Base-by-base conservation (phyloP, 1,140 invertebrate species). In the Nebria ingens region DNA sequence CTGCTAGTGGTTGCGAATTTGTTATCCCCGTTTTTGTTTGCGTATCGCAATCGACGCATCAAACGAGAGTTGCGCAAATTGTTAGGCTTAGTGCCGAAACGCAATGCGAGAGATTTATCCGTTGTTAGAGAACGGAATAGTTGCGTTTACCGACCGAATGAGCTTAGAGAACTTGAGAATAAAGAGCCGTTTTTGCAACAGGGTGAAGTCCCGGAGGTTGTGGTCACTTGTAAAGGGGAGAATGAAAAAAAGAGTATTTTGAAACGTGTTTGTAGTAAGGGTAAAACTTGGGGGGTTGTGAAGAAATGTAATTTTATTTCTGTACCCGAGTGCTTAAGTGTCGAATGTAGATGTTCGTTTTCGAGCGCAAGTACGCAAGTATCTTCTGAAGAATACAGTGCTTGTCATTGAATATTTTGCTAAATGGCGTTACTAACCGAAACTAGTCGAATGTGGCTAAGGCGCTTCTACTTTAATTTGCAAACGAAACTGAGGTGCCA, bases 21-120 rank as follows among this genome's bases (percentile, higher is more conserved):
- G 20, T 75, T 82, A 1, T 88, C 85, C 12, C 87, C 87, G 0
- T 79, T 89, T 65, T 73, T 91, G 19, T 91, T 90, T 67, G 86
- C 86, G 9, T 83, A 87, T 63, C 78, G 88, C 3, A 89, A 86
- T 22, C 79, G 83, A 19, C 76, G 86, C 1, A 82, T 89, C 11
- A 83, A 88, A 59, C 73, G 85, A 3, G 87, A 89, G 61, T 75
- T 82, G 1, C 73, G 77, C 29, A 76, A 80, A 53, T 69, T 85
- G 59, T 78, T 83, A 56, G 75, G 79, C 56, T 68, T 80, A 56
- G 61, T 69, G 53, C 65, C 62, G 29, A 65, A 52, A 67, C 70
- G 25, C 54, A 25, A n/a, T 52, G 12, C 9, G 4, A 9, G 40
- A 40, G 19, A 34, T 34, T 11, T 21, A 19, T 21, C 38, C 13